phyloP scores from a whole-genome alignment of 2,113 vertebrate genomes.

The Phoenicopterus ruber region DNA sequence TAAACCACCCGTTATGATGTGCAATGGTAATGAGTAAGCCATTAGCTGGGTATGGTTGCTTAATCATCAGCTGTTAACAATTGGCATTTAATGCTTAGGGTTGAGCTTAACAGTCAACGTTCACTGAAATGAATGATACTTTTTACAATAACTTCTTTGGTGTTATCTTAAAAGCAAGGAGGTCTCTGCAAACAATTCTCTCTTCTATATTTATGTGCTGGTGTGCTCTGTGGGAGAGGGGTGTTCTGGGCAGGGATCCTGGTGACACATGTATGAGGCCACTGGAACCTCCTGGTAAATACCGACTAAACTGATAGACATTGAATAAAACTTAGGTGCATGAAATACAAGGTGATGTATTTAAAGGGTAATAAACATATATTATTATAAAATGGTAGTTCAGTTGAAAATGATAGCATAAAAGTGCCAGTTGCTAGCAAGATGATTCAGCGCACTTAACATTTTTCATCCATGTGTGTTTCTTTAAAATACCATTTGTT shows the following conservation, averaged over 20 bases:
- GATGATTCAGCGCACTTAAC: not conserved
- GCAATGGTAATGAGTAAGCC: not conserved
- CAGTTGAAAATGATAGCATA: not conserved
- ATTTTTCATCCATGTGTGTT: not conserved
- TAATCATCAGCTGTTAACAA: not conserved
- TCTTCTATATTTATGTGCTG: not conserved
- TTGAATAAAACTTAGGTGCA: not conserved
- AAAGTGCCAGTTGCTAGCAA: not conserved
- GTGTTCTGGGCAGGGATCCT: not conserved
- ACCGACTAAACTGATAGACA: not conserved
- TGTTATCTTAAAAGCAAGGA: not conserved
- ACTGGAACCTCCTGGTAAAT: not conserved
- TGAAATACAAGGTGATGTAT: not conserved
- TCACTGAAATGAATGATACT: accelerated
- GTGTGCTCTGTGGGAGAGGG: not conserved
- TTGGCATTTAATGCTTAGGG: not conserved
- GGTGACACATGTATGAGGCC: not conserved
- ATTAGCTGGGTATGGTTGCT: not conserved
- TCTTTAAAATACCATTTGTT: not conserved
- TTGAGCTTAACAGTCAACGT: not conserved
- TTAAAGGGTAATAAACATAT: not conserved
- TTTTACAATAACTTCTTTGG: not conserved
- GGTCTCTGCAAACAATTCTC: not conserved
- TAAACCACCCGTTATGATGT: not conserved
- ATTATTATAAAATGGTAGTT: not conserved